Base-by-base conservation (phyloP, 2,113 vertebrate genomes). In the Limanda limanda region DNA sequence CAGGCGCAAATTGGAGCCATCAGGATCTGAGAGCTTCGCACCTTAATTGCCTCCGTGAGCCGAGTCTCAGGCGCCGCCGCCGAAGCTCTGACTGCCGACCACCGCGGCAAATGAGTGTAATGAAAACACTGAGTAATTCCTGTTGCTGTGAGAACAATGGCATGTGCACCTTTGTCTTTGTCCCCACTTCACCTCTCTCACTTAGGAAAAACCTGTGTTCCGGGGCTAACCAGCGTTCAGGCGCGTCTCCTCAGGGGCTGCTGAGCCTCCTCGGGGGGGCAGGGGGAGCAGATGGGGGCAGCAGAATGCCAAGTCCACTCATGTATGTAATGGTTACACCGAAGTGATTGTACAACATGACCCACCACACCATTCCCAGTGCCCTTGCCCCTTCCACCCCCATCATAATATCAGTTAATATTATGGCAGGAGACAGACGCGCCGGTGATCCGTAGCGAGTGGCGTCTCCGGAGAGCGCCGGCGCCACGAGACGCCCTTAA, bases 361-460 rank as follows among this genome's bases (percentile, higher is more conserved):
- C 87, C 88, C 74, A 67, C 23, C 10, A 71, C 51, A 5, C 21
- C 54, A 24, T 20, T 5, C 54, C 9, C 54, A n/a, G 7, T 76
- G 82, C 74, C 48, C 23, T 56, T 70, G 79, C 68, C 71, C 76
- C 31, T 69, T 71, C 71, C 78, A 78, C 88, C 81, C 81, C 83
- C 82, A 81, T 88, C 86, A 84, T 90, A 89, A 92, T 88, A 93
- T 92, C 90, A 92, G 92, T 94, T 94, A 94, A 92, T 89, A 89
- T 89, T 78, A 86, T 85, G 86, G 92, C 92, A 89, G 77, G 74
- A 91, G 88, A 93, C 93, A 92, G 93, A 91, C 81, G 69, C 87
- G 78, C 81, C 80, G 79, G 78, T 89, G 91, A 93, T 91, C 91
- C 89, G 88, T 86, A 86, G 87, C 91, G 88, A 93, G 91, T 91